A percentile compares a stretch with the other conserved stretches of the same genome.
These are phyloP conservation scores for Neoitamus cyanurus DNA, from an alignment of 2,888 invertebrate genomes.

Conservation along the genomic window DNA sequence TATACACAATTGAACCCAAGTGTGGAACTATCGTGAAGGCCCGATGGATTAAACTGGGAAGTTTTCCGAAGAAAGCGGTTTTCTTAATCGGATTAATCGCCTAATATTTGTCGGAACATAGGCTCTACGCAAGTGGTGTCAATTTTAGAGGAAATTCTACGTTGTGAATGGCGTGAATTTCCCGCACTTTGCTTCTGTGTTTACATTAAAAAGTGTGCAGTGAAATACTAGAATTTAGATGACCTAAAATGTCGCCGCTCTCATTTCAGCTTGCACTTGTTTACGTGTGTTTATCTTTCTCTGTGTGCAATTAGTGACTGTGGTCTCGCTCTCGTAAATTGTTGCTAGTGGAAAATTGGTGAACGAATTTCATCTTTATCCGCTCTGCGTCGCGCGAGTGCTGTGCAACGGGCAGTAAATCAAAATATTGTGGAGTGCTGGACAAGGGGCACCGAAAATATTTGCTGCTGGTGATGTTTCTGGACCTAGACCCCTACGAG, in stretches of 20 bases:
- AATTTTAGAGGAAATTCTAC: not conserved
- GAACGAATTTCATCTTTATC: slow-evolving; percentile 8
- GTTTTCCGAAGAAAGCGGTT: not conserved
- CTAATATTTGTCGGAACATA: not conserved
- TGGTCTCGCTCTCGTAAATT: slow-evolving; percentile 15
- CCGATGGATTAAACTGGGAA: not conserved
- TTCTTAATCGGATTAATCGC: not conserved
- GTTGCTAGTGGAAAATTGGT: slow-evolving; percentile 44
- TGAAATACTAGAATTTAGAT: slow-evolving; percentile 48
- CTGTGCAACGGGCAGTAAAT: not conserved
- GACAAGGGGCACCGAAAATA: not conserved
- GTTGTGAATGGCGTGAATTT: not conserved
- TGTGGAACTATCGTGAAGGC: slow-evolving; percentile 28
- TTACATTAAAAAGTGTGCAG: slow-evolving; percentile 44
- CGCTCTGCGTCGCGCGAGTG: not conserved
- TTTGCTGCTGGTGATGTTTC: not conserved
- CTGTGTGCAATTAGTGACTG: slow-evolving; percentile 37
- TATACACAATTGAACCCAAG: slow-evolving; percentile 37
- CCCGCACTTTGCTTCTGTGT: slow-evolving; percentile 33
- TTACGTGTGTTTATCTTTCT: slow-evolving; percentile 54
- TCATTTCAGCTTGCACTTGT: slow-evolving; percentile 56
- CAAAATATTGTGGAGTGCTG: not conserved
- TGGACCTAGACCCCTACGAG: not conserved
- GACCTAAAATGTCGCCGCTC: slow-evolving; percentile 56
- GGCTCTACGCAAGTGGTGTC: not conserved